Base-by-base conservation (phyloP, 2,797 vertebrate species). In the Pipistrellus pipistrellus region DNA sequence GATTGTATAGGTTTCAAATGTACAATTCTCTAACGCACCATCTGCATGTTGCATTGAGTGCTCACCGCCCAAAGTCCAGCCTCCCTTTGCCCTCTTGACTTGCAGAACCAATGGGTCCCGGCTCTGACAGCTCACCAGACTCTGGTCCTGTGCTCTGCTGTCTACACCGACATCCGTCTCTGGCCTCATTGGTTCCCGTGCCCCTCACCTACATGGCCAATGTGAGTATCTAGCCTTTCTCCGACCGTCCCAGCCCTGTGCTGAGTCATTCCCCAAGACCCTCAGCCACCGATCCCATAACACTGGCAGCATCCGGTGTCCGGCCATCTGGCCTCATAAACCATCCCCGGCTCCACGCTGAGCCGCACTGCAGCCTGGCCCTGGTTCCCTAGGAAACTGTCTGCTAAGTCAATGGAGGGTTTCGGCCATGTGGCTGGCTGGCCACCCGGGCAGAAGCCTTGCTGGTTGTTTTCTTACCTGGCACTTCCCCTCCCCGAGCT, bases 311-410 rank as follows among this genome's bases (percentile, higher is more conserved):
- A 8, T 75, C 78, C 8, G 0, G 53, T 75, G 71, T 90, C 90
- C 38, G 23, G 91, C 96, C 96, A 96, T 96, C 96, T 96, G 96
- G 96, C 96, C 95, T 96, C 93, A 85, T 89, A 90, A 90, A 96
- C 91, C 75, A 89, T 95, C 94, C 95, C 93, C 71, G 51, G 94
- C 89, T 57, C 89, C n/a, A 38, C 25, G 88, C 91, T 78, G 90
- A 91, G 76, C 44, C 41, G 90, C 57, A n/a, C 57, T 73, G 8
- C 75, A 90, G 94, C 90, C 30, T 51, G 93, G 95, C 94, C 94
- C 87, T 5, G 3, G 96, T 94, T 97, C 93, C 95, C 97, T 95
- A 93, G 96, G 97, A 96, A 95, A 96, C 96, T 35, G 14, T 15
- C 91, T 95, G 95, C 96, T 81, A 87, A 93, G 84, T 64, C 77